Evolutionary conservation across 2,113 vertebrate species (phyloP), one percentile per base, ranked within the genome.

Genomic region (Lepisosteus osseus): DNA sequence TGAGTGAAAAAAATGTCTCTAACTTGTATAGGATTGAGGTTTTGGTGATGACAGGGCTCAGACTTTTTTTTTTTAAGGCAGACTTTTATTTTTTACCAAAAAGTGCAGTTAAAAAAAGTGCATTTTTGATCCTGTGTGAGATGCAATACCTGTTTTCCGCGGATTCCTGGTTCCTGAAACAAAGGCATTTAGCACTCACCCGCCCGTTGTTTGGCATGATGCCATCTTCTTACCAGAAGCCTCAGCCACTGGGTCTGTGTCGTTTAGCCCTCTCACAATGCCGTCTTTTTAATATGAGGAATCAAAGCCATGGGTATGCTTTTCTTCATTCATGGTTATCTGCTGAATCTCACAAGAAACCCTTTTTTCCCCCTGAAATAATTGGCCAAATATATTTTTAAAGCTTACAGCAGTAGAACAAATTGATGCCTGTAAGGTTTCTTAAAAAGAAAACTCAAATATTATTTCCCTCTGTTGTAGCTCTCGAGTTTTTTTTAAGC

Each of bases 111-210:
- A 15, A 11, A 59, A 59, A 59, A 59, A 59, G 5, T 7, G 9
- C 8, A 40, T 17, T 64, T 9, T 65, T 41, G 62, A 11, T 51
- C 41, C 17, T 17, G 12, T 15, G 62, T 42, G 29, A 65, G 29
- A 41, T 64, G 9, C 5, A 51, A 59, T 72, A 79, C 77, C 74
- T 82, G 73, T 68, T 82, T 79, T 81, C 67, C 67, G 47, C 71
- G 76, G 79, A 74, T 84, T 61, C 83, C 79, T 83, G 86, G 80
- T 84, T 86, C 84, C 80, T 83, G 84, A 82, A 87, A 79, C 88
- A 91, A 90, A 89, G 88, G 84, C 79, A 29, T 87, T 93, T 87
- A 92, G 86, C 87, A 85, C 84, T 86, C 84, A 80, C 86, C 90
- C 87, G 88, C 91, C 86, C 89, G 80, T 44, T 81, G 83, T 80